A percentile compares a stretch with the other conserved stretches of the same genome.
Conservation (phyloP, 2,113 vertebrate species). For the Recurvirostra avosetta region DNA sequence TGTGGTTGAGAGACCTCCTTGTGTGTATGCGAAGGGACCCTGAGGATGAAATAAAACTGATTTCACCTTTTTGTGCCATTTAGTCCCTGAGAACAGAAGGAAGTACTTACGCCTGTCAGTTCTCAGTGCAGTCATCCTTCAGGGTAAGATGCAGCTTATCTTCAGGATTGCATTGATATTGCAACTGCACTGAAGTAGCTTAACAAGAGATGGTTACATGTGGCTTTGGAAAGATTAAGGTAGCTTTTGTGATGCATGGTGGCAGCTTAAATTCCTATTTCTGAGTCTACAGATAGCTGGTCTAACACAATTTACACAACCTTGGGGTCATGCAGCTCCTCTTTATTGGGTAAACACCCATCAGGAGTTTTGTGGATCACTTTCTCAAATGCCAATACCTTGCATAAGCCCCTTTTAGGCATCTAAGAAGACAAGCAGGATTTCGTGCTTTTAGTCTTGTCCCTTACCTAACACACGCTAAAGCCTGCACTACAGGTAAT, state of each 20-base stretch:
- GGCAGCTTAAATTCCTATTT: neutral
- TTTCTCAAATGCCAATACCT: neutral
- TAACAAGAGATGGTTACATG: neutral
- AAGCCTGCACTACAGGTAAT: neutral
- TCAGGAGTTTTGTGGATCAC: neutral
- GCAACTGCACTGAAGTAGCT: neutral
- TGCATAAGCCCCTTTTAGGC: neutral
- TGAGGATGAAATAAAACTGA: neutral
- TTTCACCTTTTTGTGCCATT: neutral
- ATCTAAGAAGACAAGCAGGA: neutral
- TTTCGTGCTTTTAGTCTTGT: neutral
- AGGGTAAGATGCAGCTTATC: neutral
- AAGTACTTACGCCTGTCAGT: neutral
- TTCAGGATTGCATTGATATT: neutral
- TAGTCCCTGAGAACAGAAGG: neutral
- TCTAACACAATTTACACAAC: neutral
- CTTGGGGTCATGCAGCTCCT: neutral
- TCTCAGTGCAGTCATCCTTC: neutral
- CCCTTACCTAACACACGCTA: neutral
- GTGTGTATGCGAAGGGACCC: neutral
- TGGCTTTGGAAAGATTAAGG: neutral
- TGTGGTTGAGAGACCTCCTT: neutral
- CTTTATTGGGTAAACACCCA: neutral
- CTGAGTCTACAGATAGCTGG: neutral
- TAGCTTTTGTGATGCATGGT: neutral